Conservation (phyloP, 2,888 invertebrate species). For the Eristalinus sepulchralis region DNA sequence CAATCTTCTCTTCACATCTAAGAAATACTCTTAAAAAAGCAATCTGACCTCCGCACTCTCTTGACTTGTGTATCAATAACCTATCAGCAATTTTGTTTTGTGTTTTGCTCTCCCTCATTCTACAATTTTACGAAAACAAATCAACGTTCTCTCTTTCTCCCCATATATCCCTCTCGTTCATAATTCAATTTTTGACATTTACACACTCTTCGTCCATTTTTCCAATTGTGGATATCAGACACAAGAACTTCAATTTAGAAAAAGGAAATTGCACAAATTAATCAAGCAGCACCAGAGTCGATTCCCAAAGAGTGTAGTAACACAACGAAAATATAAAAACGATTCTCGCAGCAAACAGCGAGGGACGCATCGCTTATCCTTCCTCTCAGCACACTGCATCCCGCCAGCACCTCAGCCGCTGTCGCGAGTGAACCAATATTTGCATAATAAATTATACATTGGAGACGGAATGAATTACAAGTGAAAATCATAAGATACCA, state of each 20-base stretch:
- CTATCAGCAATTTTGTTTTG: slow-evolving; percentile 46
- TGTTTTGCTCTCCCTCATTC: slow-evolving; percentile 50
- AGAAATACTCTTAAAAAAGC: not conserved
- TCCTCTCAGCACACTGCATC: not conserved
- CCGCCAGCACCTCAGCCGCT: slow-evolving; percentile 13
- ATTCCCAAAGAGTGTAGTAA: not conserved
- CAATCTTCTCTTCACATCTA: not conserved
- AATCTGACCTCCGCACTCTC: not conserved
- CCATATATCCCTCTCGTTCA: slow-evolving; percentile 44
- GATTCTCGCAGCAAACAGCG: not conserved
- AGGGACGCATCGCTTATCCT: not conserved
- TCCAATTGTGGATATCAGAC: slow-evolving; percentile 38
- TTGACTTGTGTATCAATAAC: not conserved
- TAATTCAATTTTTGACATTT: slow-evolving; percentile 55
- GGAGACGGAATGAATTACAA: slow-evolving; percentile 44
- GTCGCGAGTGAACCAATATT: slow-evolving; percentile 54
- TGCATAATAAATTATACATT: slow-evolving; percentile 68
- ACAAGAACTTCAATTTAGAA: slow-evolving; percentile 35
- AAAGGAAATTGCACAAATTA: slow-evolving; percentile 52
- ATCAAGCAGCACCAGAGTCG: slow-evolving; percentile 7
- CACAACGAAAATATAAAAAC: slow-evolving; percentile 3
- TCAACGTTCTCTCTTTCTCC: slow-evolving; percentile 49
- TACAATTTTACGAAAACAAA: slow-evolving; percentile 55
- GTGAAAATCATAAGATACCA: slow-evolving; percentile 59
- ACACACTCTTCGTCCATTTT: slow-evolving; percentile 62